These are phyloP conservation scores for Erinaceus europaeus DNA, from an alignment of 2,113 vertebrate genomes.

Conservation along the genomic window DNA sequence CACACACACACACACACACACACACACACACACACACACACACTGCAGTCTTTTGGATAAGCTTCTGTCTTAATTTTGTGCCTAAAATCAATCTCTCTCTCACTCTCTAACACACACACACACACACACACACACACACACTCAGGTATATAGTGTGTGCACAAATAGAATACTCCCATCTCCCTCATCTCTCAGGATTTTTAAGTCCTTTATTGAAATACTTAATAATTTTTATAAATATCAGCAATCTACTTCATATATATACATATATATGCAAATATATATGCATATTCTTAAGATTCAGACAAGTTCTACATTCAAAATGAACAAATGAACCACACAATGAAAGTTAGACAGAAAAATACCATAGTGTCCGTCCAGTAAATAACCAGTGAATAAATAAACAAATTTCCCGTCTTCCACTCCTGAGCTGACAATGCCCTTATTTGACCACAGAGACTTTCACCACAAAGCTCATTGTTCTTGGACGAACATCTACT, in stretches of 20 bases:
- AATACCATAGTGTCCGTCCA: background rate
- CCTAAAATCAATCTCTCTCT: background rate
- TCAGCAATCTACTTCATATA: background rate
- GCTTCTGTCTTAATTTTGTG: background rate
- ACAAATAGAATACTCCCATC: background rate
- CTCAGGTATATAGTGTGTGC: too few species aligned
- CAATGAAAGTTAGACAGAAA: background rate
- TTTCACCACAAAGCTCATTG: background rate
- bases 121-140: accelerated
- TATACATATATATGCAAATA: background rate
- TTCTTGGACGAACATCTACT: background rate
- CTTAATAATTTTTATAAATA: background rate
- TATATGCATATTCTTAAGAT: background rate
- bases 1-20: too few species aligned
- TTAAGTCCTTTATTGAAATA: constrained; percentile 8
- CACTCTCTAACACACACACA: background rate
- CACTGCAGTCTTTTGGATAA: background rate
- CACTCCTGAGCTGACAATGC: background rate
- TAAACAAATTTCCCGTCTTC: background rate
- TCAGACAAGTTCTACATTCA: background rate
- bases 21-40: too few species aligned
- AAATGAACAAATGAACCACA: background rate
- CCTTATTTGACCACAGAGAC: background rate
- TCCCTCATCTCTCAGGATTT: background rate
- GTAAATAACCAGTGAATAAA: background rate